A percentile compares a stretch with the other conserved stretches of the same genome.
Conservation (phyloP, 1,140 invertebrate species). For the Daktulosphaira vitifoliae region DNA sequence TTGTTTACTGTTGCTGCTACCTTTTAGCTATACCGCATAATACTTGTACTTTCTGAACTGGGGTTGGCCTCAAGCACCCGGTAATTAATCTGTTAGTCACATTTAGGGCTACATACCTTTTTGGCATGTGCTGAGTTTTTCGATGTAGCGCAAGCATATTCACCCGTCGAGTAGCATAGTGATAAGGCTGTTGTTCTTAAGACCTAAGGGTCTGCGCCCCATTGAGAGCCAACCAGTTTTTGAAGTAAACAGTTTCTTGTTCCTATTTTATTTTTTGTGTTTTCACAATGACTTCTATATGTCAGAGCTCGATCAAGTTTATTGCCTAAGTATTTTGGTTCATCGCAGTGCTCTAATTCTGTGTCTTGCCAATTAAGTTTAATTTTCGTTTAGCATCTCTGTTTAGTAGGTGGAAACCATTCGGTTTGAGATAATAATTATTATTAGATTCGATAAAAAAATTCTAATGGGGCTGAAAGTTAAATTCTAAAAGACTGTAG, state of each 20-base stretch:
- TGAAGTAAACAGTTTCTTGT: slow-evolving; percentile 27
- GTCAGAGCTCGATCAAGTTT: slow-evolving; percentile 22
- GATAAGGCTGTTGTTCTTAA: slow-evolving; percentile 21
- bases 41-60: slow-evolving; percentile 22
- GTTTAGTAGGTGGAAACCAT: slow-evolving; percentile 13
- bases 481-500: too few species aligned
- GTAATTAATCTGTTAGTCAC: slow-evolving; percentile 20
- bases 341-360: slow-evolving; percentile 1
- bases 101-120: slow-evolving; percentile 22
- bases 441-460: too few species aligned
- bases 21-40: slow-evolving; percentile 7
- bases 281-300: slow-evolving; percentile 14
- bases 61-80: slow-evolving; percentile 23
- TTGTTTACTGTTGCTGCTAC: not conserved
- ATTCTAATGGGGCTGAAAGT: too few species aligned
- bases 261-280: slow-evolving; percentile 8
- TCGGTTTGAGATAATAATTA: slow-evolving; percentile 6
- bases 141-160: slow-evolving; percentile 28
- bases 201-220: slow-evolving; percentile 4
- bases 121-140: slow-evolving; percentile 1
- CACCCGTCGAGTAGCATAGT: slow-evolving; percentile 23
- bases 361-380: slow-evolving; percentile 35
- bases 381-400: slow-evolving; percentile 48
- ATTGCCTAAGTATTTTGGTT: slow-evolving; percentile 24
- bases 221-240: slow-evolving; percentile 13